phyloP scores from a whole-genome alignment of 2,888 invertebrate species.

The Abrostola triplasia region DNA sequence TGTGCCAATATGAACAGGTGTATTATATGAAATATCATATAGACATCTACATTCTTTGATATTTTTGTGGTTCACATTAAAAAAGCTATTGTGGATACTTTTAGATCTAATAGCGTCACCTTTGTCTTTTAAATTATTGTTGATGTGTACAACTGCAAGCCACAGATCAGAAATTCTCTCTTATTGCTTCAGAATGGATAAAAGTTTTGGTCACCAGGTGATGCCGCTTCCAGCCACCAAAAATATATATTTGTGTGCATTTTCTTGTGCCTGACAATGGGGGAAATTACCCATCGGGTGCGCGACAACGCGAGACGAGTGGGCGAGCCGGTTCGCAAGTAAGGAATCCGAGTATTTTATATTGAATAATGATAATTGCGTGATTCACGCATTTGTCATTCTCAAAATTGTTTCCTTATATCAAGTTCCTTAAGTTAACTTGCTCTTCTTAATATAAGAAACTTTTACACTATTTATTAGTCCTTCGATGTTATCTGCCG shows the following conservation, averaged over 20 bases:
- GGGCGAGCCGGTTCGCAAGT: slow-evolving; percentile 59
- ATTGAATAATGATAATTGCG: slow-evolving; percentile 22
- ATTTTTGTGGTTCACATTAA: slow-evolving; percentile 5
- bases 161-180: too few species aligned
- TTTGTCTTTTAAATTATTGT: background rate
- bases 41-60: slow-evolving; percentile 23
- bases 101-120: background rate
- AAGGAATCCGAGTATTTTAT: slow-evolving; percentile 54
- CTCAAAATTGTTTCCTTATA: too few species aligned
- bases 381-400: background rate
- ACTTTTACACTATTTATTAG: too few species aligned
- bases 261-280: slow-evolving; percentile 85
- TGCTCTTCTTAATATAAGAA: too few species aligned
- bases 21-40: slow-evolving; percentile 37
- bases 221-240: slow-evolving; percentile 42
- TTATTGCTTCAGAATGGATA: background rate
- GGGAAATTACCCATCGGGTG: slow-evolving; percentile 84
- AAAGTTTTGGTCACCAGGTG: slow-evolving; percentile 36
- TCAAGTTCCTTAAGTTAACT: too few species aligned
- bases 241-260: slow-evolving; percentile 61
- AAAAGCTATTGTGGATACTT: slow-evolving; percentile 8
- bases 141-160: too few species aligned
- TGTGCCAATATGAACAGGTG: slow-evolving; percentile 50
- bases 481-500: too few species aligned
- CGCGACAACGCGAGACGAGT: slow-evolving; percentile 74